Base-by-base conservation (phyloP, 2,797 vertebrate genomes). In the Halcyon smyrnensis region DNA sequence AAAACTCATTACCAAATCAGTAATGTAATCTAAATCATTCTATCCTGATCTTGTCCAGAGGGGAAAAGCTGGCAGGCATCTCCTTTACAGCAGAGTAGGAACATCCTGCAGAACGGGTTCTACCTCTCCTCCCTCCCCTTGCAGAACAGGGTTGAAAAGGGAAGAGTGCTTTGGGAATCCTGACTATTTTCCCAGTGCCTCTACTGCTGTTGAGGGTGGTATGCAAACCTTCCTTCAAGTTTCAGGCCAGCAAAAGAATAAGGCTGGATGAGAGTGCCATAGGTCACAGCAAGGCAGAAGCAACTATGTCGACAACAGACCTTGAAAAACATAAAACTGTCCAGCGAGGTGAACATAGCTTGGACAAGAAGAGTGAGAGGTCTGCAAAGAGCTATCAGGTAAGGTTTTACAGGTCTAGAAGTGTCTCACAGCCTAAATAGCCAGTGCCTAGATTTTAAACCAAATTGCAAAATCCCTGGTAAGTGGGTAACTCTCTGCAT, bases 61-160 rank as follows among this genome's bases (percentile, higher is more conserved):
- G 51, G 75, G 12, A 75, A 92, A 86, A 93, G 74, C 77, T 6
- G 13, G 9, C 30, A 84, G 83, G 51, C 51, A 41, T 60, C 60
- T 68, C 70, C 63, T 93, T 59, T 64, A 82, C n/a, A 56, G 64
- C 12, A 7, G 63, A 89, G 19, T 70, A 59, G 65, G 84, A 94
- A 92, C 34, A 82, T 95, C 89, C 75, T 78, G 92, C 64, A 89
- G 83, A 96, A 92, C 70, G 0, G 46, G 87, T 95, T 93, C 48
- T 41, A 76, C 89, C 30, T 91, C 65, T 95, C 46, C 50, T 97
- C 59, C 30, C 27, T 89, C 60, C 48, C 51, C 68, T 25, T 18
- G 50, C 41, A 81, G 65, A 86, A 45, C 62, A 84, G 8, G 7
- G 34, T 17, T 70, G 74, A 93, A 51, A 2, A 84, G 19, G 17